These are phyloP conservation scores for Plotosus lineatus DNA, from an alignment of 2,113 vertebrate species.

Conservation along the genomic window DNA sequence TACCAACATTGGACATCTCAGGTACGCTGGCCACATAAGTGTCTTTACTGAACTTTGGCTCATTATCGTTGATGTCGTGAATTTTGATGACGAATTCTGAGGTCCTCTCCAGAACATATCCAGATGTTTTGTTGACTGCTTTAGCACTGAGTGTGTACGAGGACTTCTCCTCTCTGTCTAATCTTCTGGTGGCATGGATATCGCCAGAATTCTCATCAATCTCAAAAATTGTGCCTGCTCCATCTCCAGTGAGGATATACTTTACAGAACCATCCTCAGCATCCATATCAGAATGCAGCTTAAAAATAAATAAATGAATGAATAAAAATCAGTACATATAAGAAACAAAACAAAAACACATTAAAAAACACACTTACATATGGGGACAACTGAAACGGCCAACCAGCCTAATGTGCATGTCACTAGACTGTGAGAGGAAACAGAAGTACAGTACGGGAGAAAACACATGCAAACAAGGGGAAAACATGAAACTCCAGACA, in stretches of 20 bases:
- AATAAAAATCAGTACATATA: no score
- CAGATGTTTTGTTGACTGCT: constrained; percentile 87
- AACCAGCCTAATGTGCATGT: no score
- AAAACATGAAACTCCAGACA: no score
- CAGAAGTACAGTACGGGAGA: no score
- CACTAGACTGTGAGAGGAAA: no score
- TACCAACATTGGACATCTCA: constrained; percentile 96
- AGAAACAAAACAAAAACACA: no score
- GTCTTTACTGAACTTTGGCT: constrained; percentile 89
- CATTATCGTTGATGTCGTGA: constrained; percentile 98
- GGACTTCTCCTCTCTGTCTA: constrained; percentile 96
- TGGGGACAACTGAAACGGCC: no score
- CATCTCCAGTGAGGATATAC: constrained; percentile 93
- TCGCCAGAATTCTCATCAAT: constrained; percentile 98
- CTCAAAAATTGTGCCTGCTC: constrained; percentile 89
- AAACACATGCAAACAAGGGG: no score
- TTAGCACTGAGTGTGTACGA: constrained; percentile 90
- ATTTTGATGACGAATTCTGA: constrained; percentile 99
- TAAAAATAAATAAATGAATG: constrained; percentile 19
- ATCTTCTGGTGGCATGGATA: constrained; percentile 92
- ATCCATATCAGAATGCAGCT: constrained; percentile 98
- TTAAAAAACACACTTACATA: no score
- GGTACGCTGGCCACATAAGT: constrained; percentile 87
- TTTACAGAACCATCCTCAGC: constrained; percentile 91
- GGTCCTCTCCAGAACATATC: constrained; percentile 88